Evolutionary conservation across 2,113 vertebrate genomes (phyloP).

Genomic region (Acanthisitta chloris): DNA sequence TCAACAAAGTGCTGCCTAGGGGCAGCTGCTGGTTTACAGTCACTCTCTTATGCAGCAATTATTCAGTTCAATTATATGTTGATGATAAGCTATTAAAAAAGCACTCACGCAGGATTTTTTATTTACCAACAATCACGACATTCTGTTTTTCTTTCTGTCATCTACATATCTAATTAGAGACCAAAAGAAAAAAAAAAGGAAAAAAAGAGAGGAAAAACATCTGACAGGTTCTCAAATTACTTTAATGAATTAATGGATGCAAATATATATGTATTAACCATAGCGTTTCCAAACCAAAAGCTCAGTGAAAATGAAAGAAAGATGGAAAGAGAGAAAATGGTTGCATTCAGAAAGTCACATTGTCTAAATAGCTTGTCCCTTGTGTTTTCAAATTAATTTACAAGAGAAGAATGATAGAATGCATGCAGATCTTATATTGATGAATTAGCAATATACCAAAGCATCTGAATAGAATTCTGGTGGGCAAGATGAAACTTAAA

Average conservation of each 20-base stretch:
- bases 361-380: neutral
- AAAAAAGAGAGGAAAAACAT: neutral
- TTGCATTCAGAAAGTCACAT: neutral
- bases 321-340: neutral
- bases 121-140: conserved; percentile 58
- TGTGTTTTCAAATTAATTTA: neutral
- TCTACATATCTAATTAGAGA: conserved; percentile 9
- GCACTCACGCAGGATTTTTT: conserved; percentile 52
- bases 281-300: neutral
- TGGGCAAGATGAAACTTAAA: neutral
- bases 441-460: neutral
- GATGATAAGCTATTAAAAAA: conserved; percentile 69
- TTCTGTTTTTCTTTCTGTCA: neutral
- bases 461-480: neutral
- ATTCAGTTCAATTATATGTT: conserved; percentile 63
- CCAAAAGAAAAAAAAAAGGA: neutral
- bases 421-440: neutral
- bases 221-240: neutral
- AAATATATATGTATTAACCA: neutral
- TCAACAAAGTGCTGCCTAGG: conserved; percentile 28
- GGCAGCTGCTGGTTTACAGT: conserved; percentile 32
- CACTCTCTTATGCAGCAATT: conserved; percentile 54
- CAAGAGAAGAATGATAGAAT: neutral
- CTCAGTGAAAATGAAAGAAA: neutral
- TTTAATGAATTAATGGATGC: neutral